Conservation (phyloP, 2,888 invertebrate species). For the Ennomos fuscantarius region DNA sequence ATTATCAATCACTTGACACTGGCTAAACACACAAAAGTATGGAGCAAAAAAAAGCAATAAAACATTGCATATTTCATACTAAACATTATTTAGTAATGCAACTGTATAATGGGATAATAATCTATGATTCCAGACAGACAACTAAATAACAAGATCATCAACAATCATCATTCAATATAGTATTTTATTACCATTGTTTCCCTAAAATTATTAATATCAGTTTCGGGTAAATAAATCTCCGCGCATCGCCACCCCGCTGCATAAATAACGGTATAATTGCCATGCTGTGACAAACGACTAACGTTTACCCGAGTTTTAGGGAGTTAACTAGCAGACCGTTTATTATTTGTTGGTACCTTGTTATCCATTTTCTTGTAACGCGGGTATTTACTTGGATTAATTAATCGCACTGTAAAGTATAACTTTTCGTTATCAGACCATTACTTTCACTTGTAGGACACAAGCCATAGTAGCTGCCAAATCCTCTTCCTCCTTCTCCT, state of each 20-base stretch:
- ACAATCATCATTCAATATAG: constrained; percentile 17
- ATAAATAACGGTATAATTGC: constrained; percentile 81
- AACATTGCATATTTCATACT: no score
- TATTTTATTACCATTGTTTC: constrained; percentile 25
- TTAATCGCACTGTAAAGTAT: not conserved
- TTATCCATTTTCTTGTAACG: constrained; percentile 24
- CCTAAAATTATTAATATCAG: constrained; percentile 31
- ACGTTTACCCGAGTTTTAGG: constrained; percentile 49
- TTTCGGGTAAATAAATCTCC: constrained; percentile 57
- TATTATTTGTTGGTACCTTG: constrained; percentile 31
- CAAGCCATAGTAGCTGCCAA: no score
- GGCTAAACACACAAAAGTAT: no score
- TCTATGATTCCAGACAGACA: no score
- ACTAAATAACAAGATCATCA: constrained; percentile 4
- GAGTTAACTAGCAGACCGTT: constrained; percentile 40
- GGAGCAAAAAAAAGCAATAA: no score
- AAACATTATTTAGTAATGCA: no score
- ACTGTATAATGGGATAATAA: no score
- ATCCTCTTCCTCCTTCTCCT: no score
- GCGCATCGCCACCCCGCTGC: constrained; percentile 58
- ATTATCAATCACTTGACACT: no score
- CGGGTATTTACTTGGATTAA: constrained; percentile 19
- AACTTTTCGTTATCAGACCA: no score
- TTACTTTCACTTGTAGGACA: no score
- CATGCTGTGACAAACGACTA: constrained; percentile 74